Evolutionary conservation across 1,140 invertebrate species (phyloP), one percentile per base, ranked within the genome.

Genomic region (Acromyrmex charruanus): DNA sequence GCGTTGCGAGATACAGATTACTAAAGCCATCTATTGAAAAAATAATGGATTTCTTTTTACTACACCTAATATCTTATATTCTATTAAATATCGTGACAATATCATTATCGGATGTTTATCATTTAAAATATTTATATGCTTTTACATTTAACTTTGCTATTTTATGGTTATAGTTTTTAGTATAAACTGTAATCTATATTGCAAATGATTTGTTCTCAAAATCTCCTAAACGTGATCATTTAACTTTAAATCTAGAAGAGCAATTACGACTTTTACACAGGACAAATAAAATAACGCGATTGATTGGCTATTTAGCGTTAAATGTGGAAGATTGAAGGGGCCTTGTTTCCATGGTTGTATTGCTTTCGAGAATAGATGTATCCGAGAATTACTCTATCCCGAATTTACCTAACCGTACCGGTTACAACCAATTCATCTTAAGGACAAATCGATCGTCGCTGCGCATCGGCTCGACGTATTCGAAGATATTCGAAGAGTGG

Each of bases 401-500:
- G 55, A 84, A 84, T 84, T 84, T 84, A 61, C 68, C 55, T 84
- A 84, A 84, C 55, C 25, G 80, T 74, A 51, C 80, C 69, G 69
- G 69, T 84, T 84, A 63, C 69, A 84, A 84, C 21, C 80, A 61
- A 72, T 84, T 72, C 53, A 55, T 88, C 71, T 61, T 59, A 77
- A 66, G 69, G 75, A 51, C 86, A 61, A 55, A 77, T 69, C 86
- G 58, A 77, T 77, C 86, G 49, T 51, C 77, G 21, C 28, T 21
- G 86, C 61, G 31, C 69, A 75, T 71, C 72, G 31, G 53, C 39
- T 44, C 9, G 77, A 87, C 77, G 59, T 85, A 77, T 77, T 69
- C 86, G 71, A 77, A 77, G 86, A 89, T 85, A 77, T 77, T 69
- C 86, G 71, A 77, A 77, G 86, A 89, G 72, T 53, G 59, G 71